Evolutionary conservation across 1,140 invertebrate genomes (phyloP).

Genomic region (Euura saliciscinereae): DNA sequence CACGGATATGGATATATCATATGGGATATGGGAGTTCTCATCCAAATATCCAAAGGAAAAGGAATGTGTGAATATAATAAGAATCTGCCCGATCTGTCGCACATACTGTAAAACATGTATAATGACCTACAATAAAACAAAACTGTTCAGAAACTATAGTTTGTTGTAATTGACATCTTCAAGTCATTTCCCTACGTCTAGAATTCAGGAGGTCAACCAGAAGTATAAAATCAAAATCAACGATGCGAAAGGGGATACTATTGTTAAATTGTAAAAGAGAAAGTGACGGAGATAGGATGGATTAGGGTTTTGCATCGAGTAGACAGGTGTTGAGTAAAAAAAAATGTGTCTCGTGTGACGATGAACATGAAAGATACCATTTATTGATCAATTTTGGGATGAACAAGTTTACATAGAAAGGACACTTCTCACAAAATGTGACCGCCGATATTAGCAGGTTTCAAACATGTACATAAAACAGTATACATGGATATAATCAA

Average conservation of each 20-base stretch:
- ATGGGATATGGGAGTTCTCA: too few relatives aligned
- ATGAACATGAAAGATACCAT: constrained; percentile 56
- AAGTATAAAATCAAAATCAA: too few relatives aligned
- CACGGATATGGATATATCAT: too few relatives aligned
- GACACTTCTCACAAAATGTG: constrained; percentile 55
- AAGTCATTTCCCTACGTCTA: too few relatives aligned
- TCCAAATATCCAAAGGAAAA: neutral
- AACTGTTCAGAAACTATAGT: neutral
- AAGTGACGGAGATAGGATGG: too few relatives aligned
- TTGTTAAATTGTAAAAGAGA: too few relatives aligned
- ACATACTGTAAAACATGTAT: neutral
- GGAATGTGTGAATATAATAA: neutral
- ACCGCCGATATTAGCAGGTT: constrained; percentile 43
- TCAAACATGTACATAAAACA: constrained; percentile 41
- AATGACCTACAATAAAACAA: constrained; percentile 1
- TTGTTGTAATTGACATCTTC: too few relatives aligned
- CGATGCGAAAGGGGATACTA: too few relatives aligned
- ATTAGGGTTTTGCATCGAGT: too few relatives aligned
- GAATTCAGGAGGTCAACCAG: too few relatives aligned
- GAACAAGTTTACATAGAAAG: constrained; percentile 56
- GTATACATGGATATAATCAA: constrained; percentile 15
- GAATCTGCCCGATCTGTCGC: neutral
- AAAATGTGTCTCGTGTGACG: neutral
- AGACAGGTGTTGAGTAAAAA: neutral
- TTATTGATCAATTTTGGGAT: constrained; percentile 54